A percentile compares a stretch with the other conserved stretches of the same genome.
Conservation (phyloP, 1,140 invertebrate genomes). For the Spodoptera frugiperda region DNA sequence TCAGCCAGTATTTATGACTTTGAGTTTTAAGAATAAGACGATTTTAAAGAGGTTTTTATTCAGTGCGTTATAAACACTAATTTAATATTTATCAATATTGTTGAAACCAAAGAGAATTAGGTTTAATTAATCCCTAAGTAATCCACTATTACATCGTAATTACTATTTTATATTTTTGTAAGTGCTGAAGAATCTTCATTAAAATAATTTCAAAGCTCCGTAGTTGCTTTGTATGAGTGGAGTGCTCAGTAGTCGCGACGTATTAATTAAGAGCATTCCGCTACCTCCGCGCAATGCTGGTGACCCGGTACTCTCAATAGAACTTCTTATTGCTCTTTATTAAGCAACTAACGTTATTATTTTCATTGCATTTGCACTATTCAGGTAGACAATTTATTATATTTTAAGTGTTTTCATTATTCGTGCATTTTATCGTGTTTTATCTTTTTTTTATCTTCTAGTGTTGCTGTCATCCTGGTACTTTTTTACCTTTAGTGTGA, state of each 20-base stretch:
- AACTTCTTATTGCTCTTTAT: constrained; percentile 23
- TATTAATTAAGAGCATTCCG: constrained; percentile 36
- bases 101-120: too few relatives aligned
- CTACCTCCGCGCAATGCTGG: constrained; percentile 2
- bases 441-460: too few relatives aligned
- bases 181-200: constrained; percentile 13
- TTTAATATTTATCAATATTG: too few relatives aligned
- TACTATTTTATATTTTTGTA: neutral
- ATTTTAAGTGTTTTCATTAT: neutral
- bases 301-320: constrained; percentile 14
- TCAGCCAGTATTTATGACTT: constrained; percentile 6
- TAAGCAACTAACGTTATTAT: neutral
- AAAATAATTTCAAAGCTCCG: constrained; percentile 16
- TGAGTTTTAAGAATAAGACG: neutral
- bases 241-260: constrained; percentile 2
- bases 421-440: neutral
- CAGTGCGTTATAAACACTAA: too few relatives aligned
- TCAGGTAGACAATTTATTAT: neutral
- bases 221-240: constrained; percentile 12
- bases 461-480: too few relatives aligned
- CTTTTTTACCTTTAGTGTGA: too few relatives aligned
- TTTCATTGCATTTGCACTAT: neutral
- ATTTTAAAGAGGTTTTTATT: neutral
- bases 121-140: too few relatives aligned
- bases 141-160: neutral